Evolutionary conservation across 2,888 invertebrate species (phyloP).

Genomic region (Epirrhoe alternata): DNA sequence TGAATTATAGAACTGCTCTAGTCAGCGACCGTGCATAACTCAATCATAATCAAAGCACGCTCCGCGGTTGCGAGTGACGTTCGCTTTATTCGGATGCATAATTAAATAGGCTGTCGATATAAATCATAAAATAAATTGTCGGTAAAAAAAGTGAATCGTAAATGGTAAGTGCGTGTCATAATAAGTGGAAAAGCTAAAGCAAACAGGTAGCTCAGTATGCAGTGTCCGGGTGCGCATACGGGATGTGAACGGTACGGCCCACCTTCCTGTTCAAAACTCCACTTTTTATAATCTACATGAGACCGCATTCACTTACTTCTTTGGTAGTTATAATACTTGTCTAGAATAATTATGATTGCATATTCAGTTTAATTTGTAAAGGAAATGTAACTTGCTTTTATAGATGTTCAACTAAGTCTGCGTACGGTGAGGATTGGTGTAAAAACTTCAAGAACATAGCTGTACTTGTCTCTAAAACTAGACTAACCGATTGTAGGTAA

Average conservation of each 20-base stretch:
- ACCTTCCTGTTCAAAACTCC: constrained; percentile 71
- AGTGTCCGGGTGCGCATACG: constrained; percentile 70
- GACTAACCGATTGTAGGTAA: no score
- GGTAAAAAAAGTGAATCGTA: constrained; percentile 57
- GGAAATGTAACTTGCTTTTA: constrained; percentile 42
- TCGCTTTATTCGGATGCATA: constrained; percentile 38
- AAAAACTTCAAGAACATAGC: constrained; percentile 16
- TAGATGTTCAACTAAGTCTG: constrained; percentile 26
- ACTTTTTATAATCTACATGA: constrained; percentile 66
- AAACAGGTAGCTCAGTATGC: constrained; percentile 67
- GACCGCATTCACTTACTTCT: constrained; percentile 59
- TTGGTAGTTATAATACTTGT: constrained; percentile 46
- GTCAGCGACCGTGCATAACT: constrained; percentile 71
- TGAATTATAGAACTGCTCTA: constrained; percentile 72
- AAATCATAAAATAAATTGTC: constrained; percentile 45
- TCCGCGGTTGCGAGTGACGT: constrained; percentile 44
- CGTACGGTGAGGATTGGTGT: constrained; percentile 12
- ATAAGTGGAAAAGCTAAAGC: constrained; percentile 68
- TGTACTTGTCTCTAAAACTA: no score
- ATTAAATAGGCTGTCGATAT: constrained; percentile 28
- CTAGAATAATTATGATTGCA: constrained; percentile 49
- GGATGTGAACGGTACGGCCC: constrained; percentile 69
- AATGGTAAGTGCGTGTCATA: constrained; percentile 58
- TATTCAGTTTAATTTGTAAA: constrained; percentile 45
- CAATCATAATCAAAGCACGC: constrained; percentile 66